Evolutionary conservation across 2,888 invertebrate genomes (phyloP).

Genomic region (Cosmopolites sordidus): DNA sequence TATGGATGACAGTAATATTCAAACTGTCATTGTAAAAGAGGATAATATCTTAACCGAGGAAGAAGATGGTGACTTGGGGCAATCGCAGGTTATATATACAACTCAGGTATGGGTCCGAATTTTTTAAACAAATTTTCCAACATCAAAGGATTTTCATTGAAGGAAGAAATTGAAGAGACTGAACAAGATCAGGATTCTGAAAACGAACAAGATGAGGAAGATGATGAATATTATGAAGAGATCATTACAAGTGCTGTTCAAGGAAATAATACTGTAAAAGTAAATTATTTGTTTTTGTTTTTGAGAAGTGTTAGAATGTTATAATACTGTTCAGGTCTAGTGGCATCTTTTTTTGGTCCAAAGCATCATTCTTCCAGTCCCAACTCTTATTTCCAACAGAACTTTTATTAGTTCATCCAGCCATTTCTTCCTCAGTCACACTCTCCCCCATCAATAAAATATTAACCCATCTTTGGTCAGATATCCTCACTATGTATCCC

Average conservation of each 20-base stretch:
- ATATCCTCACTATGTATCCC: too few relatives aligned
- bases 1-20: constrained; percentile 23
- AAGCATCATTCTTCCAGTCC: too few relatives aligned
- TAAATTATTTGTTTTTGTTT: too few relatives aligned
- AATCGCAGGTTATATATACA: constrained; percentile 14
- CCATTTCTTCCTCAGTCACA: too few relatives aligned
- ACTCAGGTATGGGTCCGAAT: background rate
- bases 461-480: too few relatives aligned
- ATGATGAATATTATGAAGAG: constrained; percentile 30
- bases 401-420: too few relatives aligned
- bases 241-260: constrained; percentile 1
- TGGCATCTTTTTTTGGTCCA: too few relatives aligned
- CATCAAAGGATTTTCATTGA: background rate
- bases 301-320: too few relatives aligned
- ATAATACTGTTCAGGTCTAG: too few relatives aligned
- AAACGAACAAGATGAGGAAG: constrained; percentile 38
- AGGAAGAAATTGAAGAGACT: constrained; percentile 27
- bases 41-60: constrained; percentile 12
- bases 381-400: too few relatives aligned
- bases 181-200: constrained; percentile 33
- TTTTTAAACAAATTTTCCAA: too few relatives aligned
- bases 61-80: constrained; percentile 13
- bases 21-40: constrained; percentile 21
- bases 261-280: background rate
- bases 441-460: too few relatives aligned